Percentiles rank a stretch among this genome's conserved stretches.
Conservation (phyloP, 2,797 vertebrate species). For the Chrosomus eos region DNA sequence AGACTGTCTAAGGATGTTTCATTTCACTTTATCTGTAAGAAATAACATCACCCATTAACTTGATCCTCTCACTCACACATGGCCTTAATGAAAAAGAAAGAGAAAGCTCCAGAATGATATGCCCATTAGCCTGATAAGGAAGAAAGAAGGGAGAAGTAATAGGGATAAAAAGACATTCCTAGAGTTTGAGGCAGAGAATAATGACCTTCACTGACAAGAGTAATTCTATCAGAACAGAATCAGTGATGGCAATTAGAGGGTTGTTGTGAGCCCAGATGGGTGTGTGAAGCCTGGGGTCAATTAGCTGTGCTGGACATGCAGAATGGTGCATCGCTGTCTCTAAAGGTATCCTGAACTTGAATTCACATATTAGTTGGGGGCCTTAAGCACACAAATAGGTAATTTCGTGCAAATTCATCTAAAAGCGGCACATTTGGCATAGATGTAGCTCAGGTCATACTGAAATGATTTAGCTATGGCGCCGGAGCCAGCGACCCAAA, state of each 20-base stretch:
- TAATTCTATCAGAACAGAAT: conserved; percentile 81
- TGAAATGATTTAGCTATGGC: too few species aligned
- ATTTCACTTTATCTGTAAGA: conserved; percentile 29
- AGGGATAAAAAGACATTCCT: conserved; percentile 56
- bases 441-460: too few species aligned
- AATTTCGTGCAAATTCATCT: too few species aligned
- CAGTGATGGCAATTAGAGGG: conserved; percentile 76
- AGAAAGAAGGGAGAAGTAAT: conserved; percentile 43
- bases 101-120: conserved; percentile 35
- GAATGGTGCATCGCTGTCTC: conserved; percentile 64
- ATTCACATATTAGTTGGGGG: too few species aligned
- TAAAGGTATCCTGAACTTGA: conserved; percentile 37
- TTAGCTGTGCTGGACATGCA: conserved; percentile 70
- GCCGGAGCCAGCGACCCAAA: too few species aligned
- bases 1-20: conserved; percentile 14
- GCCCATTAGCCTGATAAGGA: conserved; percentile 47
- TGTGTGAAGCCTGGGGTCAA: conserved; percentile 75
- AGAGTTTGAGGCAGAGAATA: conserved; percentile 73
- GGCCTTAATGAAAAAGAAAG: conserved; percentile 34
- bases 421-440: too few species aligned
- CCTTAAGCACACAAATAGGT: too few species aligned
- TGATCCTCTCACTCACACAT: conserved; percentile 39
- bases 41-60: conserved; percentile 42
- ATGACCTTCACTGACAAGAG: conserved; percentile 75
- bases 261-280: conserved; percentile 70